A percentile compares a stretch with the other conserved stretches of the same genome.
These are phyloP conservation scores for Philereme vetulata DNA, from an alignment of 2,888 invertebrate species.

Conservation along the genomic window DNA sequence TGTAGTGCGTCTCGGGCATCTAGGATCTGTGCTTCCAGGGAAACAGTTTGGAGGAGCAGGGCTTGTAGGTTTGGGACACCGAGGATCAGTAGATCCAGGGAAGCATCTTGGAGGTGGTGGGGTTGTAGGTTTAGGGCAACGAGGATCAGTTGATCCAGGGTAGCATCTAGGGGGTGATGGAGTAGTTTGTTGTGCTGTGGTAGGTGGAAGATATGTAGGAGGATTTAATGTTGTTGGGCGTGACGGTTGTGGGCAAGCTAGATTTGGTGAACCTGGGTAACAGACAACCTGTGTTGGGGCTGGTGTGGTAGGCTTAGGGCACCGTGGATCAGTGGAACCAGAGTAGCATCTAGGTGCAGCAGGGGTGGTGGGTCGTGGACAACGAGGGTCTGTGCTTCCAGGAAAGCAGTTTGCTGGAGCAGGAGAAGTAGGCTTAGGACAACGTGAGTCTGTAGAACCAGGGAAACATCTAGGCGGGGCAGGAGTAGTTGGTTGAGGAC, in stretches of 20 bases:
- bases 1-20: slow-evolving; percentile 52
- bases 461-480: slow-evolving; percentile 51
- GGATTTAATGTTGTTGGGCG: slow-evolving; percentile 43
- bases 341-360: slow-evolving; percentile 47
- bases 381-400: slow-evolving; percentile 52
- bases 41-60: slow-evolving; percentile 45
- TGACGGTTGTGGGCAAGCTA: slow-evolving; percentile 48
- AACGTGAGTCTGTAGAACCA: slow-evolving; percentile 48
- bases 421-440: slow-evolving; percentile 55
- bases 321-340: slow-evolving; percentile 50
- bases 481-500: slow-evolving; percentile 38
- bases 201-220: slow-evolving; percentile 40
- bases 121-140: slow-evolving; percentile 39
- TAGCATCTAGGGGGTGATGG: slow-evolving; percentile 24
- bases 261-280: slow-evolving; percentile 35
- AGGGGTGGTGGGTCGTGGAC: slow-evolving; percentile 44
- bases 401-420: slow-evolving; percentile 44
- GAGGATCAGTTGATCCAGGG: slow-evolving; percentile 46
- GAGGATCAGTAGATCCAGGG: slow-evolving; percentile 40
- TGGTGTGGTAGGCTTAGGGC: slow-evolving; percentile 43
- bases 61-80: slow-evolving; percentile 49
- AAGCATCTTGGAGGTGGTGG: slow-evolving; percentile 41
- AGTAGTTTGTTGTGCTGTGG: slow-evolving; percentile 41
- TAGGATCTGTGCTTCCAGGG: slow-evolving; percentile 42
- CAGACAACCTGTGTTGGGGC: slow-evolving; percentile 29